phyloP scores from a whole-genome alignment of 2,797 vertebrate genomes.

The Poecilia wingei region DNA sequence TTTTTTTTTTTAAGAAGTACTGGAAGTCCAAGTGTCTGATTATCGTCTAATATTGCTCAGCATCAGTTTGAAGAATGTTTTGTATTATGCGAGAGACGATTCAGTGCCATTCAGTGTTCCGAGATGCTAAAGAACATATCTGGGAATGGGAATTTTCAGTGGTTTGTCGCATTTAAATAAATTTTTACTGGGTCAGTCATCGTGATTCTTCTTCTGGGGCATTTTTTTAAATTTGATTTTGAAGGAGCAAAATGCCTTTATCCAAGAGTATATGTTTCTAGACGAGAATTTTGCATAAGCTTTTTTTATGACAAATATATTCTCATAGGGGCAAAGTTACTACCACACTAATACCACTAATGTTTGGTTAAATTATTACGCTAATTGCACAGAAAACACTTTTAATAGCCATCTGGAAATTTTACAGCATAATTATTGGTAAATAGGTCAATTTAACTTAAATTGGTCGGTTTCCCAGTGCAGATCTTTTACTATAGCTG shows the following conservation, averaged over 20 bases:
- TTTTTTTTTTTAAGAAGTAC: background rate
- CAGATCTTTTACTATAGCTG: background rate
- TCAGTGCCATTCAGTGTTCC: background rate
- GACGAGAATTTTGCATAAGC: background rate
- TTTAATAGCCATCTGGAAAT: background rate
- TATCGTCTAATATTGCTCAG: background rate
- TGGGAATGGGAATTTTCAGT: slow-evolving; percentile 25
- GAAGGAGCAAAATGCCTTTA: background rate
- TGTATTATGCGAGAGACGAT: background rate
- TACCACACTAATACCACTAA: background rate
- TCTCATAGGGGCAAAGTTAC: background rate
- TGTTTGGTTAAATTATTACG: background rate
- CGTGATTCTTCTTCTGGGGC: background rate
- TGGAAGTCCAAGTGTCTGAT: background rate
- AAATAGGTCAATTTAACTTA: background rate
- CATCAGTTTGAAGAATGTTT: background rate
- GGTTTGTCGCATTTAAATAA: slow-evolving; percentile 57
- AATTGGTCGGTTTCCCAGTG: background rate
- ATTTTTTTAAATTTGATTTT: background rate
- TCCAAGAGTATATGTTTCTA: background rate
- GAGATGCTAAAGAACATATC: slow-evolving; percentile 4
- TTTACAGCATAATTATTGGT: background rate
- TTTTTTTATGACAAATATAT: background rate
- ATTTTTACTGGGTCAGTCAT: slow-evolving; percentile 37
- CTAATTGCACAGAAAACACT: background rate